Evolutionary conservation across 2,113 vertebrate genomes (phyloP).

Genomic region (Columbina picui): DNA sequence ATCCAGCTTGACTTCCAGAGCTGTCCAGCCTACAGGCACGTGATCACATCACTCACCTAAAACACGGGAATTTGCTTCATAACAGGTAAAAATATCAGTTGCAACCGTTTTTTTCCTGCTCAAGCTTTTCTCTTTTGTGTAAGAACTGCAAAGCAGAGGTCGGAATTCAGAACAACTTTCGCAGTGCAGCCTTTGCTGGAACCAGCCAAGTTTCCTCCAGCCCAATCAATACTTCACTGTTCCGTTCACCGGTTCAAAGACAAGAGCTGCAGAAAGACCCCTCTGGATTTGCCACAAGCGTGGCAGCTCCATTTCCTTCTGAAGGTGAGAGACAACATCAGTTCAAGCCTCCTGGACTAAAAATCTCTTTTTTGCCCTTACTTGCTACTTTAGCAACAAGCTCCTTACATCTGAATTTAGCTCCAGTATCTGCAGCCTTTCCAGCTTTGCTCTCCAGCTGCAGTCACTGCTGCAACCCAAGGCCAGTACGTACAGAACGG

Average conservation of each 20-base stretch:
- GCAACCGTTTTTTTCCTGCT: not conserved
- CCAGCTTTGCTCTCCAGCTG: not conserved
- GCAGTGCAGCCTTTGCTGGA: accelerated
- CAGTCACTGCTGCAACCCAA: not conserved
- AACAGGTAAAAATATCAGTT: not conserved
- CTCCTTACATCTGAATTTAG: not conserved
- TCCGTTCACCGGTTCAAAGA: not conserved
- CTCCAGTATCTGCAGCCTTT: not conserved
- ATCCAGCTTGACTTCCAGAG: not conserved
- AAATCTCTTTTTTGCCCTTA: not conserved
- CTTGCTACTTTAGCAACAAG: not conserved
- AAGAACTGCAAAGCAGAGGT: not conserved
- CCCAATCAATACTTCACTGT: not conserved
- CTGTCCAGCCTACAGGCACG: not conserved
- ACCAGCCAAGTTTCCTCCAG: not conserved
- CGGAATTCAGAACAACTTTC: not conserved
- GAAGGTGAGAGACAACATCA: not conserved
- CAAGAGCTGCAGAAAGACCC: not conserved
- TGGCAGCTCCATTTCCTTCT: not conserved
- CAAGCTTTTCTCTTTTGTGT: not conserved
- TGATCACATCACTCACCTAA: accelerated
- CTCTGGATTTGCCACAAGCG: not conserved
- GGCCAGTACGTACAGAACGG: accelerated
- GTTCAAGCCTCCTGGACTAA: not conserved
- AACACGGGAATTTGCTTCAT: not conserved